phyloP scores from a whole-genome alignment of 2,888 invertebrate species.

The Polydrusus cervinus region DNA sequence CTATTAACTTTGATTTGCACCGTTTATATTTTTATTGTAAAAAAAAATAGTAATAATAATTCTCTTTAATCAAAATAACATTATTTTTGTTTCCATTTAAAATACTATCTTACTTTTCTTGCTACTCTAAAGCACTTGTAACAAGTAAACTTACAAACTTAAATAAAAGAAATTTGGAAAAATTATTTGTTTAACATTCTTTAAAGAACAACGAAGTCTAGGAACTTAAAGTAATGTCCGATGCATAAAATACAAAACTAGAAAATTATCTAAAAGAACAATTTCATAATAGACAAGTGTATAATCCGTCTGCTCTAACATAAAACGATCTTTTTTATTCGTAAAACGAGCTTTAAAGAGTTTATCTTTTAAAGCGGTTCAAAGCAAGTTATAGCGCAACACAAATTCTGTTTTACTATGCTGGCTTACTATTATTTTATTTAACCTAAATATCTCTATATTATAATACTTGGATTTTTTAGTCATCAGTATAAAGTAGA shows the following conservation, averaged over 20 bases:
- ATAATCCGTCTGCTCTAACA: slow-evolving; percentile 38
- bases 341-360: too few relatives aligned
- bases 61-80: not conserved
- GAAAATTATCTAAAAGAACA: slow-evolving; percentile 30
- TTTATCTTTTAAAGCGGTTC: too few relatives aligned
- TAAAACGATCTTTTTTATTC: slow-evolving; percentile 35
- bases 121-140: slow-evolving; percentile 27
- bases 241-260: slow-evolving; percentile 23
- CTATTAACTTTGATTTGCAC: too few relatives aligned
- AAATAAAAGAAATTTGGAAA: slow-evolving; percentile 38
- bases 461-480: not conserved
- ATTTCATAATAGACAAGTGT: slow-evolving; percentile 39
- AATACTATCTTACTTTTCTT: slow-evolving; percentile 25
- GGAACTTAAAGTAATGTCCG: slow-evolving; percentile 27
- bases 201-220: slow-evolving; percentile 25
- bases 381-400: slow-evolving; percentile 16
- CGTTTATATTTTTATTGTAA: not conserved
- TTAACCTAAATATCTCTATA: slow-evolving; percentile 14
- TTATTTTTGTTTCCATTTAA: not conserved
- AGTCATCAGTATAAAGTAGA: not conserved
- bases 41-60: not conserved
- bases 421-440: slow-evolving; percentile 33
- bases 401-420: slow-evolving; percentile 21
- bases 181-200: slow-evolving; percentile 26
- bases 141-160: slow-evolving; percentile 36